Conservation (phyloP, 2,113 vertebrate species). For the Uropsilus gracilis region DNA sequence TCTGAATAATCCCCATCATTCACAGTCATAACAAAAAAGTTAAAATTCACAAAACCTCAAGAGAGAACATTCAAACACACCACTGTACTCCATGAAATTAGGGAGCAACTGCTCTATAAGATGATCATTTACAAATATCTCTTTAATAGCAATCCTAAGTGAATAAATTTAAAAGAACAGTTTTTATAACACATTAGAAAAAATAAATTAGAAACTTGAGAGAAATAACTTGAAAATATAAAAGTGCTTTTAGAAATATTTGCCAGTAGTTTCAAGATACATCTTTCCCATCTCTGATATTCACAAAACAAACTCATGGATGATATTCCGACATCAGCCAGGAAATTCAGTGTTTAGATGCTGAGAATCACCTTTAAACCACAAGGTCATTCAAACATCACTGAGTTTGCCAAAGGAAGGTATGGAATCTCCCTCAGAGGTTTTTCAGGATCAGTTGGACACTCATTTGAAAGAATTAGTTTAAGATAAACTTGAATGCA, state of each 20-base stretch:
- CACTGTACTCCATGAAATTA: no score
- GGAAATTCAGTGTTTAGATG: slow-evolving; percentile 19
- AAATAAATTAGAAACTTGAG: neutral
- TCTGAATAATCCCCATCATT: slow-evolving; percentile 48
- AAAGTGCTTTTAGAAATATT: neutral
- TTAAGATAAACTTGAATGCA: slow-evolving; percentile 55
- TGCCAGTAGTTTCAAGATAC: neutral
- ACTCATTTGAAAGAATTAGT: slow-evolving; percentile 51
- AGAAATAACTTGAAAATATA: slow-evolving; percentile 9
- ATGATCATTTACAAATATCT: neutral
- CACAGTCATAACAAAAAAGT: neutral
- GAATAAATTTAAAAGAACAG: neutral
- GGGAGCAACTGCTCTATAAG: no score
- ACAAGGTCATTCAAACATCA: neutral
- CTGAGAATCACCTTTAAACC: neutral
- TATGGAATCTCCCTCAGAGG: slow-evolving; percentile 5
- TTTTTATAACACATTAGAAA: neutral
- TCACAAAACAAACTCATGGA: slow-evolving; percentile 2
- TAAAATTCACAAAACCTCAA: neutral
- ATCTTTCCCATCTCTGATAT: neutral
- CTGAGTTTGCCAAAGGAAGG: slow-evolving; percentile 22
- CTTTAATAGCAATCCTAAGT: slow-evolving; percentile 12
- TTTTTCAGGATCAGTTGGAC: slow-evolving; percentile 46
- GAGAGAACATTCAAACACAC: neutral
- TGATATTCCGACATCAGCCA: neutral